Evolutionary conservation across 2,888 invertebrate species (phyloP).

Genomic region (Conops quadrifasciatus): DNA sequence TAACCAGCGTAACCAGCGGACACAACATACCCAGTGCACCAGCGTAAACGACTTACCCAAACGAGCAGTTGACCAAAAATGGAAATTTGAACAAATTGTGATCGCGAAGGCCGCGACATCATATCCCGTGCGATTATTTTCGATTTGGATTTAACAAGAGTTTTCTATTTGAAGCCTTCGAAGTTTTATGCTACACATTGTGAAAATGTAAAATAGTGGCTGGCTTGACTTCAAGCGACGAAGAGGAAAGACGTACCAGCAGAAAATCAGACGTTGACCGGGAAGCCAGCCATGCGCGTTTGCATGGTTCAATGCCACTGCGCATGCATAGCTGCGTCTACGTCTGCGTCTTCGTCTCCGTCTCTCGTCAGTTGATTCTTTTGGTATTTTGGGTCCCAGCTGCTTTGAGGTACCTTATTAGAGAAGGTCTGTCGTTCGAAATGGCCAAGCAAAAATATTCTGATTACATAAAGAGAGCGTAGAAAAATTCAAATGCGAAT

Average conservation of each 20-base stretch:
- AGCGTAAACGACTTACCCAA: background rate
- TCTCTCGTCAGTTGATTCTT: background rate
- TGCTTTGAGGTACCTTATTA: conserved; percentile 28
- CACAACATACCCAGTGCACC: background rate
- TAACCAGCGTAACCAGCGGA: conserved; percentile 1
- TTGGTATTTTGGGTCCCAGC: conserved; percentile 10
- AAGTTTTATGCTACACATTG: conserved; percentile 23
- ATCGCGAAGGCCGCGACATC: conserved; percentile 33
- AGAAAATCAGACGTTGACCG: background rate
- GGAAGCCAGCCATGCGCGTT: background rate
- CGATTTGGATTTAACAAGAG: conserved; percentile 9
- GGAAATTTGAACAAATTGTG: conserved; percentile 43
- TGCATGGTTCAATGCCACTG: background rate
- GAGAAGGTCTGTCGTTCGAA: conserved; percentile 16
- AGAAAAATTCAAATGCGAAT: conserved; percentile 18
- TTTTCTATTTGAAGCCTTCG: conserved; percentile 3
- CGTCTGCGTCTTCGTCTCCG: background rate
- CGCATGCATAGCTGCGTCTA: too few relatives aligned
- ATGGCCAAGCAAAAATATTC: conserved; percentile 5
- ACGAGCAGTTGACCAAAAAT: conserved; percentile 40
- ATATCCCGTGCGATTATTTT: conserved; percentile 31
- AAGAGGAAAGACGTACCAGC: background rate
- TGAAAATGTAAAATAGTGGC: conserved; percentile 14
- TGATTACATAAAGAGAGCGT: background rate
- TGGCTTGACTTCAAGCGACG: background rate